These are phyloP conservation scores for Rhimphoctona megacephalus DNA, from an alignment of 2,888 invertebrate species.

Conservation along the genomic window DNA sequence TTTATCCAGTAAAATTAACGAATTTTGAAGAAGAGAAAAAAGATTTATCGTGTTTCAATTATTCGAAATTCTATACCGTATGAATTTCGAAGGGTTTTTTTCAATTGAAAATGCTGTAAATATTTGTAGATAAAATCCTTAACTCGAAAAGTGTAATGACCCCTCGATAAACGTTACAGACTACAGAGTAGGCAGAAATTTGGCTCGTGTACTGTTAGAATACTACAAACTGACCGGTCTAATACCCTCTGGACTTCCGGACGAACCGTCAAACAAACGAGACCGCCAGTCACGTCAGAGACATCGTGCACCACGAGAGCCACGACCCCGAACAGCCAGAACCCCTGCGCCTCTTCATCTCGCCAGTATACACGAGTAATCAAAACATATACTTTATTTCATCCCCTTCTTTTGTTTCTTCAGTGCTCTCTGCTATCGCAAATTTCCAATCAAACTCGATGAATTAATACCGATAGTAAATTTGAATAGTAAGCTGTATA, in stretches of 20 bases:
- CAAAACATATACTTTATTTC: not conserved
- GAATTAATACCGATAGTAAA: not conserved
- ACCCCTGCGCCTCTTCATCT: constrained; percentile 82
- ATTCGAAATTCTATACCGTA: too few species aligned
- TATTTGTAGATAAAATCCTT: constrained; percentile 66
- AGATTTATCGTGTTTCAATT: too few species aligned
- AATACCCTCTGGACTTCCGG: constrained; percentile 85
- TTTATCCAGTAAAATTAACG: too few species aligned
- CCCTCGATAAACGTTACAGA: constrained; percentile 85
- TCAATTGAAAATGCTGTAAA: not conserved
- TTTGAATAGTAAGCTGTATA: not conserved
- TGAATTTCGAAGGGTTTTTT: too few species aligned
- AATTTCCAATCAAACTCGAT: not conserved
- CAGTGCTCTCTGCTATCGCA: not conserved
- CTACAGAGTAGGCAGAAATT: constrained; percentile 91
- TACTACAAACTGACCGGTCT: constrained; percentile 92
- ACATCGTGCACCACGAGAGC: constrained; percentile 78
- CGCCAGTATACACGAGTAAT: constrained; percentile 83
- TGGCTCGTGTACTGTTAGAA: constrained; percentile 91
- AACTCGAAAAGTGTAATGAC: constrained; percentile 53
- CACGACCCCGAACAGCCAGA: constrained; percentile 80
- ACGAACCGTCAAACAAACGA: constrained; percentile 81
- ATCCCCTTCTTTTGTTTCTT: not conserved
- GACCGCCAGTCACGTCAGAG: constrained; percentile 82
- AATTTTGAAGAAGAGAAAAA: not conserved